Conservation (phyloP, 2,113 vertebrate species). For the Muscicapa adusta region DNA sequence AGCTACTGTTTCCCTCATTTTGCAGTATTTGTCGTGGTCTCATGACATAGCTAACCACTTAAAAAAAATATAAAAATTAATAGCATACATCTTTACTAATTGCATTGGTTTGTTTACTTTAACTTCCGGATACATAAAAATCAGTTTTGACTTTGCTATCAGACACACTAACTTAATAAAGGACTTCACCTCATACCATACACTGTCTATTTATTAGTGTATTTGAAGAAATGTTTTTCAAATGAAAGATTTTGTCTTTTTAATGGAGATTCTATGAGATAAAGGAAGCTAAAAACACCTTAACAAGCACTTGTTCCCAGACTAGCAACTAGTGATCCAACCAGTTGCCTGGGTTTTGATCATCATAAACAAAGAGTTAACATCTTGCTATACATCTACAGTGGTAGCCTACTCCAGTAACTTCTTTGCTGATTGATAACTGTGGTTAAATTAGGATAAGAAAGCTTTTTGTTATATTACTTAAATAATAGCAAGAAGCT, state of each 20-base stretch:
- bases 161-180: conserved; percentile 1
- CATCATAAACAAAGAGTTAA: background rate
- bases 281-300: background rate
- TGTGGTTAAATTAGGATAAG: background rate
- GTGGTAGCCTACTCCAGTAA: background rate
- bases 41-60: background rate
- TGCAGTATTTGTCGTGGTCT: background rate
- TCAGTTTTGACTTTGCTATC: background rate
- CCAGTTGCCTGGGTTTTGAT: background rate
- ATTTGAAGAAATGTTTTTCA: background rate
- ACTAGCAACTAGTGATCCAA: background rate
- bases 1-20: background rate
- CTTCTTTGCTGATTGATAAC: background rate
- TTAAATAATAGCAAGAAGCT: background rate
- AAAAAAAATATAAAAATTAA: no score
- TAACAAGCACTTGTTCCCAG: background rate
- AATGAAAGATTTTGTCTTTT: background rate
- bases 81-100: background rate
- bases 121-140: background rate
- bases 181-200: background rate
- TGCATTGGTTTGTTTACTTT: background rate
- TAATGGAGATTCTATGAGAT: background rate
- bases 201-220: background rate
- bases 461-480: background rate
- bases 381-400: background rate